Percentiles rank a stretch among this genome's conserved stretches.
Evolutionary conservation across 2,888 invertebrate genomes (phyloP).

Genomic region (Scaptomyza caliginosa): DNA sequence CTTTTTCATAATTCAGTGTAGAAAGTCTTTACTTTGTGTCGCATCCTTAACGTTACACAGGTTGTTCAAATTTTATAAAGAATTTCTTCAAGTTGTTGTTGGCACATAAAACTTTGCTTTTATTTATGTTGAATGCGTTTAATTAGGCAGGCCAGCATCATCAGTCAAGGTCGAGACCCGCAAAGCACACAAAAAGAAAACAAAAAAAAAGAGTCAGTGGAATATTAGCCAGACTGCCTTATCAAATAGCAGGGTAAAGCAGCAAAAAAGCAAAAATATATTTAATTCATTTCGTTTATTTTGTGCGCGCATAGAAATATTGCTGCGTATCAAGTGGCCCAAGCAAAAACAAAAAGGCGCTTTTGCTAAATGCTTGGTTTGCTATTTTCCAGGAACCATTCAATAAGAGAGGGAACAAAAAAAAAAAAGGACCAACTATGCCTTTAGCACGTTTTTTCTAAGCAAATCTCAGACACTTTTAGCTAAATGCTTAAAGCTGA

Average conservation of each 20-base stretch:
- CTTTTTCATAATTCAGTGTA: not conserved
- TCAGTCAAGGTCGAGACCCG: not conserved
- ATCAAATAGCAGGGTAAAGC: not conserved
- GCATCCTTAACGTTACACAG: conserved; percentile 3
- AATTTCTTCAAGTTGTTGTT: not conserved
- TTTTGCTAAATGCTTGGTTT: not conserved
- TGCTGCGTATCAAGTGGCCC: not conserved
- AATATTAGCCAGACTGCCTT: not conserved
- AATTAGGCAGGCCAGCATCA: not conserved
- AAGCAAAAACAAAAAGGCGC: too few relatives aligned
- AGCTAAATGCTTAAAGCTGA: not conserved
- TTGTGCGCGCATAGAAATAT: not conserved
- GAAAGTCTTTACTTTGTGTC: not conserved
- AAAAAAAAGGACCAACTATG: not conserved
- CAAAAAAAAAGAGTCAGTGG: not conserved
- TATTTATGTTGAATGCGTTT: not conserved
- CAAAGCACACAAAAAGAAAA: too few relatives aligned
- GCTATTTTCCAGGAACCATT: not conserved
- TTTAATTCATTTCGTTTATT: not conserved
- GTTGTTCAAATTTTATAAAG: not conserved
- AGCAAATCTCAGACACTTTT: not conserved
- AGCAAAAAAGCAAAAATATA: not conserved
- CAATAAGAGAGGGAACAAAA: not conserved
- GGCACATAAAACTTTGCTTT: not conserved
- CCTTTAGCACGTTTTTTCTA: not conserved